Conservation (phyloP, 1,140 invertebrate genomes). For the Argopecten irradians region DNA sequence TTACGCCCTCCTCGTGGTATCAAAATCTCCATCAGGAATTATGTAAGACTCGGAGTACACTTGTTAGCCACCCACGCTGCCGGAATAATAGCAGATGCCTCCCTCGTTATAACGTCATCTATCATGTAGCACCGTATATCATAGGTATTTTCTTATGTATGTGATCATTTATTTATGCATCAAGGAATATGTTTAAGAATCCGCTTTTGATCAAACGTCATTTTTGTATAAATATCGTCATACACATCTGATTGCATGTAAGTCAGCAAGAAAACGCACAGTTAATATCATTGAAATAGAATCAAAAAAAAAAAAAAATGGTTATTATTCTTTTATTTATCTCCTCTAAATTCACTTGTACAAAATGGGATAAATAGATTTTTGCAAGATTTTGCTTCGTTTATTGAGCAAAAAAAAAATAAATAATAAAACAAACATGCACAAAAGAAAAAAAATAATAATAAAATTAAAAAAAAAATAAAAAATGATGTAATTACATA, state of each 20-base stretch:
- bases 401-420: too few relatives aligned
- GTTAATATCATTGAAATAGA: too few relatives aligned
- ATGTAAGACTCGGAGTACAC: not conserved
- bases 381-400: too few relatives aligned
- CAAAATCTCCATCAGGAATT: not conserved
- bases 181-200: not conserved
- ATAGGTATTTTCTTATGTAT: not conserved
- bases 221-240: not conserved
- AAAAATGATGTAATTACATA: too few relatives aligned
- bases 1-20: not conserved
- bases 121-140: not conserved
- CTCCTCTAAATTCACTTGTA: too few relatives aligned
- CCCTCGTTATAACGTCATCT: not conserved
- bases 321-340: too few relatives aligned
- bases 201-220: not conserved
- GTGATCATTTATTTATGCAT: not conserved
- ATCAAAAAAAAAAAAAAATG: too few relatives aligned
- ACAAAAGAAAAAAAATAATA: too few relatives aligned
- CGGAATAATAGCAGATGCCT: not conserved
- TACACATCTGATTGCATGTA: not conserved
- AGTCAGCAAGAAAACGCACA: too few relatives aligned
- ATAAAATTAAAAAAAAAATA: too few relatives aligned
- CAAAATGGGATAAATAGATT: too few relatives aligned
- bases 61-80: not conserved
- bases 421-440: too few relatives aligned